Conservation (phyloP, 2,113 vertebrate genomes). For the Sinocyclocheilus rhinocerous region DNA sequence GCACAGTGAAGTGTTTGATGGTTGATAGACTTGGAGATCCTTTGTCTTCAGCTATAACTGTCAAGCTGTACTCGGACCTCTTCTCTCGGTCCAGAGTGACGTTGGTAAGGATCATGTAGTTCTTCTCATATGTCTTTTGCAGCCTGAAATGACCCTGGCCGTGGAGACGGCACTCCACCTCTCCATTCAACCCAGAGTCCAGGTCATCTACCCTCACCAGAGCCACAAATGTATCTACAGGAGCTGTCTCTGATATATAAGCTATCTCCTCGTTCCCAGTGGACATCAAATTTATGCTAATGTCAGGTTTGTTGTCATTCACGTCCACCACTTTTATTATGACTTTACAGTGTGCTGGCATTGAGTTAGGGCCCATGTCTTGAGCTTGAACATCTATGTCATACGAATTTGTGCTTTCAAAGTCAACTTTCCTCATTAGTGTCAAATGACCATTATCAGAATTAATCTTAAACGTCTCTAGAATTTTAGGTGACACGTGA, state of each 20-base stretch:
- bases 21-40: constrained; percentile 90
- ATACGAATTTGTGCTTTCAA: constrained; percentile 86
- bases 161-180: constrained; percentile 87
- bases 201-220: constrained; percentile 91
- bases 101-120: constrained; percentile 95
- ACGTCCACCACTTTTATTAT: constrained; percentile 92
- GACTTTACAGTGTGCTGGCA: constrained; percentile 96
- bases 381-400: constrained; percentile 96
- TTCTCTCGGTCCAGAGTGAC: constrained; percentile 91
- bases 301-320: constrained; percentile 97
- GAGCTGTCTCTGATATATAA: constrained; percentile 87
- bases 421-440: constrained; percentile 89
- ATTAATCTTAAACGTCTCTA: constrained; percentile 92
- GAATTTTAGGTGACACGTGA: constrained; percentile 90
- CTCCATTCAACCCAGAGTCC: constrained; percentile 90
- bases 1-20: constrained; percentile 93
- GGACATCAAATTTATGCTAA: constrained; percentile 91
- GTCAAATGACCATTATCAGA: constrained; percentile 88
- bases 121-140: constrained; percentile 93
- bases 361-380: constrained; percentile 95
- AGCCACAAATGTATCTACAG: constrained; percentile 91
- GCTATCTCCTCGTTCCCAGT: constrained; percentile 88
- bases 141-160: constrained; percentile 93
- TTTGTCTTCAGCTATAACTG: constrained; percentile 91
- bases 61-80: constrained; percentile 92